These are phyloP conservation scores for Chionomys nivalis DNA, from an alignment of 2,113 vertebrate species.

Conservation along the genomic window DNA sequence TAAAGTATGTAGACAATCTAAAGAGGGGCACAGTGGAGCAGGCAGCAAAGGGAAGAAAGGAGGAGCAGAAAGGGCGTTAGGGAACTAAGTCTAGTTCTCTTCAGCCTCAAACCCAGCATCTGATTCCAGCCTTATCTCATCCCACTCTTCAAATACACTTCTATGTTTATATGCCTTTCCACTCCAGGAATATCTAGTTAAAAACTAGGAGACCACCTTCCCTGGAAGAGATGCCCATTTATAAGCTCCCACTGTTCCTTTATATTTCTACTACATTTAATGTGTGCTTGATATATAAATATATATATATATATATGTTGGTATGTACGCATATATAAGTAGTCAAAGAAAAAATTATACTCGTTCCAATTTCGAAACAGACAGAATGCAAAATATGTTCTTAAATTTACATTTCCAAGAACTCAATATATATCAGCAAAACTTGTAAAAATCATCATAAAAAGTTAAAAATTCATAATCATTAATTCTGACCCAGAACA, in stretches of 20 bases:
- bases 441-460: conserved; percentile 55
- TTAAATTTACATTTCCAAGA: conserved; percentile 56
- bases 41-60: conserved; percentile 17
- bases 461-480: conserved; percentile 64
- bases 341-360: conserved; percentile 54
- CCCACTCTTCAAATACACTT: conserved; percentile 42
- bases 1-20: conserved; percentile 14
- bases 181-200: conserved; percentile 53
- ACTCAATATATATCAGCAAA: conserved; percentile 49
- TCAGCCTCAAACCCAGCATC: conserved; percentile 28
- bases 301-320: background rate
- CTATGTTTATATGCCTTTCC: conserved; percentile 20
- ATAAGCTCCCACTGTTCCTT: background rate
- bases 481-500: conserved; percentile 69
- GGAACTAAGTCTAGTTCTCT: conserved; percentile 30
- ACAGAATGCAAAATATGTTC: conserved; percentile 55
- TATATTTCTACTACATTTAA: background rate
- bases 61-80: background rate
- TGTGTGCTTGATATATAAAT: background rate
- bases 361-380: conserved; percentile 37
- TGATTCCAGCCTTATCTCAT: conserved; percentile 53
- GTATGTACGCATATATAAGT: background rate
- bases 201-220: conserved; percentile 38
- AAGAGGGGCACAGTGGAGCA: background rate
- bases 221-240: conserved; percentile 38